These are phyloP conservation scores for Volucella inflata DNA, from an alignment of 2,888 invertebrate species.

Conservation along the genomic window DNA sequence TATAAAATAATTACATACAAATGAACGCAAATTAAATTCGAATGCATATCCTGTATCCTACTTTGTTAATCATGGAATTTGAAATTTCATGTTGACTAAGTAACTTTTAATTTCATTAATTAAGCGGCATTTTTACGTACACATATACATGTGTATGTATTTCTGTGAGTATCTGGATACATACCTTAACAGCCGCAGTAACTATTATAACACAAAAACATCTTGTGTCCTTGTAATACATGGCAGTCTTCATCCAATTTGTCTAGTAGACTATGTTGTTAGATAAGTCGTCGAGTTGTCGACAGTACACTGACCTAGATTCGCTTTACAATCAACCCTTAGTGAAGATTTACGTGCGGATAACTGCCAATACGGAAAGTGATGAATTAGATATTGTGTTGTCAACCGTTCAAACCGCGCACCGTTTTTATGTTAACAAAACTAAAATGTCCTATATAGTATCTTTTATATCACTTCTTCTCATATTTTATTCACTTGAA, in stretches of 20 bases:
- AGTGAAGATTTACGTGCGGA: background rate
- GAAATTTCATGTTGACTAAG: too few species aligned
- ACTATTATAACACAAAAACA: background rate
- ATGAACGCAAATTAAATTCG: too few species aligned
- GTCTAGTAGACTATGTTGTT: constrained; percentile 35
- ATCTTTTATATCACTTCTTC: constrained; percentile 3
- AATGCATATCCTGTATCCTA: too few species aligned
- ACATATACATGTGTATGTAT: too few species aligned
- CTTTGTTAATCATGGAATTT: too few species aligned
- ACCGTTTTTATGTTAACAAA: constrained; percentile 12
- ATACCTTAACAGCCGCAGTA: constrained; percentile 27
- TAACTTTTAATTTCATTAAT: too few species aligned
- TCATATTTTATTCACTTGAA: background rate
- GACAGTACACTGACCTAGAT: constrained; percentile 62
- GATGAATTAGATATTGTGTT: constrained; percentile 28
- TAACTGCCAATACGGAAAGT: background rate
- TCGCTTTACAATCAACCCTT: constrained; percentile 44
- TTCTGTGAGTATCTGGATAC: background rate
- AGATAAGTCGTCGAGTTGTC: constrained; percentile 44
- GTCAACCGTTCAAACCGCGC: constrained; percentile 34
- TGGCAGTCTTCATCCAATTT: constrained; percentile 38
- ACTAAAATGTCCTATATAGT: background rate
- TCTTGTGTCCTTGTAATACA: constrained; percentile 20
- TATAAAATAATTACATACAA: too few species aligned
- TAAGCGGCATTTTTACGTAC: too few species aligned